Base-by-base conservation (phyloP, 2,888 invertebrate species). In the Trissonchulus latispiculum region DNA sequence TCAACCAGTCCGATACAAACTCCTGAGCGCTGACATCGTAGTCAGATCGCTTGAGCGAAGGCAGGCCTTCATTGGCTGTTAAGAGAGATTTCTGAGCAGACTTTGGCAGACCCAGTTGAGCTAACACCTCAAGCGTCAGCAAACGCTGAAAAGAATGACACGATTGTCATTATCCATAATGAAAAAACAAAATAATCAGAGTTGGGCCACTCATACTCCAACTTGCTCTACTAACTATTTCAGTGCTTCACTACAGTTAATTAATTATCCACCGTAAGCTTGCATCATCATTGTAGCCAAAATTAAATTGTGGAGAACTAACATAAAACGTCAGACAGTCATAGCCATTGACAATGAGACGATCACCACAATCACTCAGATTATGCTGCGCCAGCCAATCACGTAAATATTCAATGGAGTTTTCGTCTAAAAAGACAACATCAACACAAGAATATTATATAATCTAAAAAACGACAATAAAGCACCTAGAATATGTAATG, bases 261-360 rank as follows among this genome's bases (percentile, higher is more conserved):
- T n/a, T n/a, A n/a, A n/a, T n/a, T n/a, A n/a, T n/a, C n/a, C n/a
- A n/a, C n/a, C n/a, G n/a, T n/a, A n/a, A n/a, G n/a, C n/a, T n/a
- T n/a, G n/a, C n/a, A n/a, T n/a, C n/a, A n/a, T n/a, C n/a, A n/a
- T n/a, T n/a, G n/a, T n/a, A n/a, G n/a, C n/a, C n/a, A n/a, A n/a
- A n/a, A n/a, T n/a, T n/a, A n/a, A n/a, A n/a, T n/a, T n/a, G n/a
- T n/a, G n/a, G n/a, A n/a, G n/a, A 61, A 89, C 91, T 89, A 85
- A 95, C 95, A 88, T 96, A 86, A 86, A 93, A 95, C 79, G 93
- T 90, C 75, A 92, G 87, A 84, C 95, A 91, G 84, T 96, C 95
- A 83, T 90, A 95, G 36, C 96, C 96, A 80, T 91, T 90, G 78
- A 90, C 89, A 76, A 90, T 84, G 78, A 96, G 90, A 70, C 90